Conservation (phyloP, 2,888 invertebrate species). For the Phortica okadai region DNA sequence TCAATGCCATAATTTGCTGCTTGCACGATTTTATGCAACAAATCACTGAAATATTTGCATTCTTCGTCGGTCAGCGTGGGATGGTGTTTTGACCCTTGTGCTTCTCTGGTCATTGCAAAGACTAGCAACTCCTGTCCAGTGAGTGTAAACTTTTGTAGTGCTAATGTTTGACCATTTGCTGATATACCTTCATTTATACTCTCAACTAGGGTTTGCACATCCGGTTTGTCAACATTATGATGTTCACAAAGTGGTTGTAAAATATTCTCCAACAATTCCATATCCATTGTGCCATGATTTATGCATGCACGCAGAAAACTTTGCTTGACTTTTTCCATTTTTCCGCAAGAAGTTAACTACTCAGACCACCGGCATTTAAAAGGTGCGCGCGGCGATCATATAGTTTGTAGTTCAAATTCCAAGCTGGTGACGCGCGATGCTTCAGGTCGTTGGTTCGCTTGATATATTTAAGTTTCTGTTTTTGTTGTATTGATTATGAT, state of each 20-base stretch:
- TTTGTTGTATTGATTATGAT: too few species aligned
- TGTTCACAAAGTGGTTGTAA: neutral
- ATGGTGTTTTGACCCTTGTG: neutral
- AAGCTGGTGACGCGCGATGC: too few species aligned
- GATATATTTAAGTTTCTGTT: too few species aligned
- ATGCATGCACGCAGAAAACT: slow-evolving; percentile 5
- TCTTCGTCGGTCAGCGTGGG: slow-evolving; percentile 13
- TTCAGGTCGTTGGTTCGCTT: too few species aligned
- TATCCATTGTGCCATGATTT: neutral
- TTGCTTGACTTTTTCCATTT: neutral
- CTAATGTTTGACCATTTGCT: neutral
- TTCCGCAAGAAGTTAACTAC: neutral
- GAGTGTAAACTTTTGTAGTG: neutral
- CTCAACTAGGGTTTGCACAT: neutral
- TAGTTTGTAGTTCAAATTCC: too few species aligned
- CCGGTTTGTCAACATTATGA: neutral
- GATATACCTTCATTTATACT: neutral
- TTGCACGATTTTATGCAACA: neutral
- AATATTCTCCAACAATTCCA: neutral
- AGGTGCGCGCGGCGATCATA: too few species aligned
- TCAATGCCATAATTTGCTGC: neutral
- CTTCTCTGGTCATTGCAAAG: neutral
- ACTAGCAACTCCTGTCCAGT: neutral
- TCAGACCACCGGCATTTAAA: too few species aligned
- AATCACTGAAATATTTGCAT: neutral